These are phyloP conservation scores for Tenebrio molitor DNA, from an alignment of 1,140 invertebrate genomes.

Conservation along the genomic window DNA sequence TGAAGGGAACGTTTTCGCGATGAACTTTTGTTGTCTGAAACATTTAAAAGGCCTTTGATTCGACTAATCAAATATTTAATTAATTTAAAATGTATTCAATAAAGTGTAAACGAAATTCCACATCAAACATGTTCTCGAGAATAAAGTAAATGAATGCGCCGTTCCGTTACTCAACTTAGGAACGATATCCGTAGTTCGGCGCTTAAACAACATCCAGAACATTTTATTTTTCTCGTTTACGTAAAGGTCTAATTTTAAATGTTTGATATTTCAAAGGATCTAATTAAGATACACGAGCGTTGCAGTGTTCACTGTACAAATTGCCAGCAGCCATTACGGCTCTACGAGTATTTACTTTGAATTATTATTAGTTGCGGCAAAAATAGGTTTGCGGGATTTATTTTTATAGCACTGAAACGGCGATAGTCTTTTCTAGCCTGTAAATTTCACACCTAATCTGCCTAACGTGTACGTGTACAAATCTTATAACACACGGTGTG, in stretches of 20 bases:
- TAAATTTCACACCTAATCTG: too few species aligned
- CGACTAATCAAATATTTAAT: slow-evolving; percentile 45
- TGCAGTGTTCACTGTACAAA: slow-evolving; percentile 18
- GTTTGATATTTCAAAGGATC: slow-evolving; percentile 37
- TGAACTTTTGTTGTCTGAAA: slow-evolving; percentile 35
- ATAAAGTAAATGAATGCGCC: slow-evolving; percentile 40
- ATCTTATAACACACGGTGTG: too few species aligned
- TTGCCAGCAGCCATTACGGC: background rate
- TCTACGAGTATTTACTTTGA: background rate
- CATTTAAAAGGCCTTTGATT: slow-evolving; percentile 38
- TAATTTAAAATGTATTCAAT: slow-evolving; percentile 47
- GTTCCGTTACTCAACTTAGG: background rate
- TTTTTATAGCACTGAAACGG: too few species aligned
- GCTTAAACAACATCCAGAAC: background rate
- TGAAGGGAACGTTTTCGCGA: slow-evolving; percentile 15
- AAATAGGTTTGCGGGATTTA: too few species aligned
- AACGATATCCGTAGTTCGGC: background rate
- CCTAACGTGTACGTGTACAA: too few species aligned
- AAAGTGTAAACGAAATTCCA: slow-evolving; percentile 46
- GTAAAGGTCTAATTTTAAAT: slow-evolving; percentile 28
- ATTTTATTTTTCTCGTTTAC: slow-evolving; percentile 21
- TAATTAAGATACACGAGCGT: slow-evolving; percentile 29
- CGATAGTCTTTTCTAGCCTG: too few species aligned
- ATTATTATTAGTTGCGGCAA: too few species aligned
- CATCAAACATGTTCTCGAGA: slow-evolving; percentile 34